Conservation (phyloP, 2,888 invertebrate genomes). For the Campoplex nolae region DNA sequence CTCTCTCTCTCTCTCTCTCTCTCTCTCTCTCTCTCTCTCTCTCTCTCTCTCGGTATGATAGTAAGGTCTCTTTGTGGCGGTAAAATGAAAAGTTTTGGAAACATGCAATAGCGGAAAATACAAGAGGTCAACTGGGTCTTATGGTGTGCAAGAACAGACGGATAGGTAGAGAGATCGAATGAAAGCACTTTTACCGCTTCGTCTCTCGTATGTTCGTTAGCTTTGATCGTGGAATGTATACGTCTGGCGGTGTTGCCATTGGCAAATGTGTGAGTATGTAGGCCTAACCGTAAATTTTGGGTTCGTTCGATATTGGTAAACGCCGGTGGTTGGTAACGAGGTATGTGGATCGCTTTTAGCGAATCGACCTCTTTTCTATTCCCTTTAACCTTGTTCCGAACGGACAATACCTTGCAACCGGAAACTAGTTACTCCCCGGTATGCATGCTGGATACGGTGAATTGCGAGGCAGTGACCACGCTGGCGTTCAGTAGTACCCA, state of each 20-base stretch:
- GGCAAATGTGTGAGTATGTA: constrained; percentile 31
- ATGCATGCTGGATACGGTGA: constrained; percentile 3
- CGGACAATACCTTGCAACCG: constrained; percentile 38
- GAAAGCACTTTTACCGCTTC: constrained; percentile 60
- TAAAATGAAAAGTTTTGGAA: constrained; percentile 49
- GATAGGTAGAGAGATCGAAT: constrained; percentile 27
- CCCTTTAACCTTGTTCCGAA: constrained; percentile 31
- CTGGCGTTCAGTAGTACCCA: constrained; percentile 9
- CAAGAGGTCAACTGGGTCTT: constrained; percentile 5
- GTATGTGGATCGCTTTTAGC: constrained; percentile 46
- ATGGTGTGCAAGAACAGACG: not conserved
- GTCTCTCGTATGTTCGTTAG: constrained; percentile 44
- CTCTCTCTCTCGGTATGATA: not conserved
- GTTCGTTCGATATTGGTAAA: constrained; percentile 47
- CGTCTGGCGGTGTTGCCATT: constrained; percentile 6
- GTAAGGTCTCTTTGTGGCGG: constrained; percentile 59
- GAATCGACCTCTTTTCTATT: constrained; percentile 27
- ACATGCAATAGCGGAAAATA: constrained; percentile 12
- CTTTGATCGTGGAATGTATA: constrained; percentile 45
- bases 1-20: not conserved
- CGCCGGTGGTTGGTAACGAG: constrained; percentile 49
- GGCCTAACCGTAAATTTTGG: constrained; percentile 28
- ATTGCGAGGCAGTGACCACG: constrained; percentile 1
- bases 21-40: not conserved
- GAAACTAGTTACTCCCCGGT: constrained; percentile 54